Evolutionary conservation across 2,888 invertebrate genomes (phyloP), one percentile per base, ranked within the genome.

Genomic region (Chorisops tibialis): DNA sequence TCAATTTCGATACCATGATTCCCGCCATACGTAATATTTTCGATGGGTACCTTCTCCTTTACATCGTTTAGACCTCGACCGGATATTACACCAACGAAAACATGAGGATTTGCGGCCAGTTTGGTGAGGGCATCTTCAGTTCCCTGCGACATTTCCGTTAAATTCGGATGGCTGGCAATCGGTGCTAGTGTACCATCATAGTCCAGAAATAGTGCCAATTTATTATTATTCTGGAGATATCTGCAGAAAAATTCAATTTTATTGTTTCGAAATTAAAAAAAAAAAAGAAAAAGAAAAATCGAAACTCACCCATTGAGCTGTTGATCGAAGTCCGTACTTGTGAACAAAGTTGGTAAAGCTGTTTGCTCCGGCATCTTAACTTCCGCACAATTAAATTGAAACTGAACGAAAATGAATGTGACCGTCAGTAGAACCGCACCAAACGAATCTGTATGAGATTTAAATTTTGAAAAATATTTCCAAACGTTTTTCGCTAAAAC

Each of bases 111-210:
- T 70, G 85, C 84, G 1, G 87, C 82, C 35, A 89, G 73, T 69
- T 83, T 80, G 66, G 83, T 83, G 14, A 89, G 74, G 35, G 85
- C 81, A 65, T 81, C 80, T 73, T 86, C 87, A 1, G 87, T 85
- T 73, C 87, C 86, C 7, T 81, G 74, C 2, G 87, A 85, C 69
- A 89, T 82, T 37, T 82, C 81, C 1, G 88, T 87, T 43, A 87
- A 78, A 72, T 85, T 85, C 1, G 88, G 89, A 76, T 87, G 87
- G 3, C 85, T 83, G 1, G 86, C 85, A 51, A 89, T 84, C 1
- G 87, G 86, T 0, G 88, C 87, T 67, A 89, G 74, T 4, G 89
- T 89, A 48, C 89, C 89, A 74, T 89, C 89, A 70, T 87, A 89
- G 73, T 89, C 89, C 68, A 89, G 74, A 1, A 88, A 74, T 2